These are phyloP conservation scores for Furnarius figulus DNA, from an alignment of 2,113 vertebrate species.

Conservation along the genomic window DNA sequence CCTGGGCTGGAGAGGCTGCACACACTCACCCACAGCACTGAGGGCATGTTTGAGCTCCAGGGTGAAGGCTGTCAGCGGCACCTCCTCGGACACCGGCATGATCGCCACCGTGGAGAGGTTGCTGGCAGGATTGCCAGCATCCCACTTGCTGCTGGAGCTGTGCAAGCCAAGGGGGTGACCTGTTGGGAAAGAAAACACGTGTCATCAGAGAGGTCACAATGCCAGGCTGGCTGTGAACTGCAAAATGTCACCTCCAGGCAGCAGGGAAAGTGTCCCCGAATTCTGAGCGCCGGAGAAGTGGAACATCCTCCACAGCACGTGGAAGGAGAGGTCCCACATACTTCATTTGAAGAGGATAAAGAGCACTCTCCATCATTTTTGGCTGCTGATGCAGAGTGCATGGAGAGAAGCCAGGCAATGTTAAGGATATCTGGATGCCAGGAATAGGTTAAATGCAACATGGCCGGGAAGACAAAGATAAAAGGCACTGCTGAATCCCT, in stretches of 20 bases:
- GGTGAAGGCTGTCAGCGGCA: conserved; percentile 89
- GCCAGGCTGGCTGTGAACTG: background rate
- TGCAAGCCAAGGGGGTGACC: conserved; percentile 81
- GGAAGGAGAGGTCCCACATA: background rate
- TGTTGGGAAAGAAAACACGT: conserved; percentile 29
- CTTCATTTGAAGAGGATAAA: background rate
- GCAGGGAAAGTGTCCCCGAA: background rate
- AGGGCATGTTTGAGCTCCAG: conserved; percentile 93
- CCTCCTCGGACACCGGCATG: conserved; percentile 91
- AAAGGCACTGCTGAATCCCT: background rate
- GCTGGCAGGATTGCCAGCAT: conserved; percentile 83
- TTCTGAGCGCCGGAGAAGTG: background rate
- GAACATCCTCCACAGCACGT: background rate
- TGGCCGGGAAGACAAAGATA: background rate
- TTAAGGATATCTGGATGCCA: background rate
- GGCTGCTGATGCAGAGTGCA: background rate
- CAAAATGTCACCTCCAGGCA: background rate
- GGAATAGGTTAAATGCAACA: background rate
- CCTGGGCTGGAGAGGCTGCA: rapidly evolving
- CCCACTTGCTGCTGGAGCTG: conserved; percentile 85
- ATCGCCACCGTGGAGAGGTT: conserved; percentile 91
- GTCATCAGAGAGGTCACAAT: background rate
- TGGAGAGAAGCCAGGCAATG: background rate
- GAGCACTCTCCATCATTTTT: background rate
- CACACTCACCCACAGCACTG: conserved; percentile 81